Conservation (phyloP, 2,797 vertebrate genomes). For the Rhincodon typus region DNA sequence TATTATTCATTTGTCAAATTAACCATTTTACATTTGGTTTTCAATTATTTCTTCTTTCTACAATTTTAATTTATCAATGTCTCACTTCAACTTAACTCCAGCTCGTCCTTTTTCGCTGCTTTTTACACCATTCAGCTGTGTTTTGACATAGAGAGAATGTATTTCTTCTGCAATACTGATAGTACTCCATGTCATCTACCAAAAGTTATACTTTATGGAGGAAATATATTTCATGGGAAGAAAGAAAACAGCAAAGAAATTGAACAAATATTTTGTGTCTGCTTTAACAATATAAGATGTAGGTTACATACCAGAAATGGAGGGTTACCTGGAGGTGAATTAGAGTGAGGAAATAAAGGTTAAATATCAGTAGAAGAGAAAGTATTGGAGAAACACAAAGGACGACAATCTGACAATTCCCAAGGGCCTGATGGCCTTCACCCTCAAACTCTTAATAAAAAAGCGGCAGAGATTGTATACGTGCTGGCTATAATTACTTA, state of each 20-base stretch:
- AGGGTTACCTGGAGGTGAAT: too few species aligned
- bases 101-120: not conserved
- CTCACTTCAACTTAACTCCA: not conserved
- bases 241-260: not conserved
- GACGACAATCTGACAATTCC: too few species aligned
- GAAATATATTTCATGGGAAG: not conserved
- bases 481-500: not conserved
- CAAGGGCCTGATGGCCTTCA: too few species aligned
- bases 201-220: not conserved
- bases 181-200: not conserved
- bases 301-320: too few species aligned
- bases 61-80: not conserved
- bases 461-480: not conserved
- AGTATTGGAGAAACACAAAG: too few species aligned
- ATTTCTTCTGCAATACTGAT: not conserved
- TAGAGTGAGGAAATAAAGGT: too few species aligned
- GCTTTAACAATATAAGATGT: too few species aligned
- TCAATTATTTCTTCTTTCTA: not conserved
- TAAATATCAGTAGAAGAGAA: too few species aligned
- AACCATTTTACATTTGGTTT: not conserved
- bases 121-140: not conserved
- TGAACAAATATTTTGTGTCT: not conserved
- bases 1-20: not conserved
- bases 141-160: not conserved
- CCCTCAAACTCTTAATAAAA: not conserved